Conservation (phyloP, 2,797 vertebrate species). For the Myotis daubentonii region DNA sequence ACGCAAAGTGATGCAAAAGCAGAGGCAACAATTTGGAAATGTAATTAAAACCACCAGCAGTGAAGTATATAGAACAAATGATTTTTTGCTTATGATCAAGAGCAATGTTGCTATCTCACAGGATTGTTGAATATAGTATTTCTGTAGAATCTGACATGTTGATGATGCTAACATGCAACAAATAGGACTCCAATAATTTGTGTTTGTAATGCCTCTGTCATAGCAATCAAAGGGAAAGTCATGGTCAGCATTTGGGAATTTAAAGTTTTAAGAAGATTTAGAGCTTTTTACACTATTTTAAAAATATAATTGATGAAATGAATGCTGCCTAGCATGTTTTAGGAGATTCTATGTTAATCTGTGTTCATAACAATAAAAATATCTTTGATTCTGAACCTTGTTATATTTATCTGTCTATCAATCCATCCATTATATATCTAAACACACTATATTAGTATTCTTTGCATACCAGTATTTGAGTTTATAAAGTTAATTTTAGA, state of each 20-base stretch:
- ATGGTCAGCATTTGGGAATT: neutral
- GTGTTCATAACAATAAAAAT: neutral
- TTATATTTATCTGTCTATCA: neutral
- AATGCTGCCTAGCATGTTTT: neutral
- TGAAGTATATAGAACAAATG: neutral
- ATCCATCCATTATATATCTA: neutral
- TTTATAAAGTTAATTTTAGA: slow-evolving; percentile 21
- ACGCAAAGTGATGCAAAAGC: neutral
- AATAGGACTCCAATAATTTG: neutral
- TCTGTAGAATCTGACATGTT: neutral
- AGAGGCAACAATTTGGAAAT: neutral
- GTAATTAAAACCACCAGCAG: neutral
- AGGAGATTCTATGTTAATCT: neutral
- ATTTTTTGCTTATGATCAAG: neutral
- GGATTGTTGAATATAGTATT: neutral
- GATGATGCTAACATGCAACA: neutral
- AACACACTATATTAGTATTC: neutral
- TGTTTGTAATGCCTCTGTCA: neutral
- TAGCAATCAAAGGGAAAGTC: neutral
- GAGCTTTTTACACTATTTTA: neutral
- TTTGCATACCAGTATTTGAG: neutral
- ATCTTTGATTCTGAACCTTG: neutral
- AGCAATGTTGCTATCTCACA: neutral
- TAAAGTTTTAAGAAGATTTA: neutral
- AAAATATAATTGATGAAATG: neutral